These are phyloP conservation scores for Holothuria glaberrima DNA, from an alignment of 35 echinoderm and acorn worm genomes.

Conservation along the genomic window DNA sequence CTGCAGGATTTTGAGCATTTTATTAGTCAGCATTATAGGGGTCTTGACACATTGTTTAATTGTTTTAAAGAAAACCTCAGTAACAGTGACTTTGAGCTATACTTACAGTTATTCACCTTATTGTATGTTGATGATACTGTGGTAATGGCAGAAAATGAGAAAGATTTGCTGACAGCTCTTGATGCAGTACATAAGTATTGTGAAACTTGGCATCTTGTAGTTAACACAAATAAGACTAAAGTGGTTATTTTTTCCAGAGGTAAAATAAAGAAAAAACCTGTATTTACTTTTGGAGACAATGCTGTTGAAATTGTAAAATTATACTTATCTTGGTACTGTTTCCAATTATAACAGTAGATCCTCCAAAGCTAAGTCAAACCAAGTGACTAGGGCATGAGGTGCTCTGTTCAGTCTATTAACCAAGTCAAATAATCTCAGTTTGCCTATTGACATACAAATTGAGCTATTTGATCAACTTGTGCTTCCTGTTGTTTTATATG, in stretches of 20 bases:
- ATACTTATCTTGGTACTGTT: slow-evolving; percentile 29
- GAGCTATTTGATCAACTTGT: no score
- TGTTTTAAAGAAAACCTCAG: no score
- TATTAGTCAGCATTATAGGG: no score
- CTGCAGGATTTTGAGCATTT: no score
- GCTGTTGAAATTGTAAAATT: slow-evolving; percentile 13
- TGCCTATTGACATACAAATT: no score
- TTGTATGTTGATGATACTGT: slow-evolving; percentile 60
- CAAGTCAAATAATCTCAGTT: no score
- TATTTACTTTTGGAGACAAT: neutral
- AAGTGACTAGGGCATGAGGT: neutral
- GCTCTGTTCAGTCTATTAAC: neutral
- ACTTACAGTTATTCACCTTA: no score
- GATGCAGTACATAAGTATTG: slow-evolving; percentile 55
- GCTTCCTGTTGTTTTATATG: no score
- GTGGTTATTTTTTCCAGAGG: slow-evolving; percentile 47
- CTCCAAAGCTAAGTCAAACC: slow-evolving; percentile 16
- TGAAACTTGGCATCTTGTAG: neutral
- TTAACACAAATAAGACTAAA: slow-evolving; percentile 41
- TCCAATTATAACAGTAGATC: slow-evolving; percentile 16
- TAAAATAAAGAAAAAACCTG: slow-evolving; percentile 51
- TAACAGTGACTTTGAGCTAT: no score
- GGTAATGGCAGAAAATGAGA: slow-evolving; percentile 47
- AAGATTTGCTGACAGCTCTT: slow-evolving; percentile 35
- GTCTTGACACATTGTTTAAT: no score